phyloP scores from a whole-genome alignment of 2,113 vertebrate genomes.

The Axis porcinus region DNA sequence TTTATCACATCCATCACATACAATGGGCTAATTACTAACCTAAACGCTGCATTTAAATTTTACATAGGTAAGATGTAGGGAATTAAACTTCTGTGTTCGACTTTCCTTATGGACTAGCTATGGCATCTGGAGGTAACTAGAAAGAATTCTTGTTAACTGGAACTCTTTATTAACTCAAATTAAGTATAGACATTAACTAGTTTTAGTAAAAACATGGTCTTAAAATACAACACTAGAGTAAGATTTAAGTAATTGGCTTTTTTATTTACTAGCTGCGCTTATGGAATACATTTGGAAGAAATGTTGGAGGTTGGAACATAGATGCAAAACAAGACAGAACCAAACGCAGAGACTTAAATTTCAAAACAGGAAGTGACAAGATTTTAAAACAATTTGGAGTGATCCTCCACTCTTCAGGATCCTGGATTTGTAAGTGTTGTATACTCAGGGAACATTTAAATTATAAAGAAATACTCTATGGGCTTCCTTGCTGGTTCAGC shows the following conservation, averaged over 20 bases:
- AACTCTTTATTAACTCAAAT: neutral
- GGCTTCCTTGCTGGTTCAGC: neutral
- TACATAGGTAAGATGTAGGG: neutral
- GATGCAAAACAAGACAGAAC: neutral
- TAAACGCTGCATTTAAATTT: neutral
- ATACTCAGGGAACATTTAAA: fast-evolving
- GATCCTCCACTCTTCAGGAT: neutral
- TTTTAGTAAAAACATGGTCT: neutral
- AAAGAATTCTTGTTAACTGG: neutral
- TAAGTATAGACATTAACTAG: neutral
- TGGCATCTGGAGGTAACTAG: neutral
- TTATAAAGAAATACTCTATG: neutral
- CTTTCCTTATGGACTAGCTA: neutral
- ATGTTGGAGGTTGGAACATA: neutral
- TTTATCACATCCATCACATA: neutral
- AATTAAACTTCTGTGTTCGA: neutral
- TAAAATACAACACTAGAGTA: neutral
- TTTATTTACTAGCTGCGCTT: neutral
- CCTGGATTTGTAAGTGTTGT: fast-evolving
- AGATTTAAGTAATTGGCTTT: neutral
- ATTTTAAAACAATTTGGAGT: neutral
- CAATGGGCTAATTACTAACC: neutral
- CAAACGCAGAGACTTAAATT: neutral
- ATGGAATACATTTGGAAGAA: neutral
- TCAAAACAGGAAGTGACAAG: neutral